Evolutionary conservation across 2,113 vertebrate species (phyloP), one percentile per base, ranked within the genome.

Genomic region (Marcusenius ussheri): DNA sequence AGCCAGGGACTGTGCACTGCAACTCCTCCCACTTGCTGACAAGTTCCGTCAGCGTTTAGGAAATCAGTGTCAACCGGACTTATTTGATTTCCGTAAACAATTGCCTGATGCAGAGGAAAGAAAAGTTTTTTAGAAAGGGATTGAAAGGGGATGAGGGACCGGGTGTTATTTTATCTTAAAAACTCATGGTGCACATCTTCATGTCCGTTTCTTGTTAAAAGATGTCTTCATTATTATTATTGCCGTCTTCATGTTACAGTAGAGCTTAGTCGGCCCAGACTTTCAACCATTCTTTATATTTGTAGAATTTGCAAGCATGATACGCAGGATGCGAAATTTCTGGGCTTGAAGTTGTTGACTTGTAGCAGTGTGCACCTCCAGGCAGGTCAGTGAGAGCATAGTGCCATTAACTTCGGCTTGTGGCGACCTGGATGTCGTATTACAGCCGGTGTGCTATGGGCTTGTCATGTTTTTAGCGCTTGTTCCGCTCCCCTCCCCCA

Each of bases 271-370:
- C 7, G 21, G 27, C 35, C n/a, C 5, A 1, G 11, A 56, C 24
- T 62, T 83, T 53, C 39, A 42, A 49, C 35, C 21, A 84, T 62
- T 88, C 74, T 90, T 58, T 47, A 84, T 47, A 62, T 46, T 5
- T 56, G 70, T 88, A 77, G 89, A 70, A 70, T 24, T 74, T 87
- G 17, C 66, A 31, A 88, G 50, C 35, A 45, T 17, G 62, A 88
- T 50, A 53, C 4, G 24, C 35, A 66, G 3, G 27, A 84, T 5
- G 21, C 15, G 15, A 15, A 39, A 21, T 84, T 24, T n/a, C 83
- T 85, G 45, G 77, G 39, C 24, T 31, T 27, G n/a, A 27, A 9
- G n/a, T 66, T 27, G 39, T 58, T 62, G 35, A 21, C n/a, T 45
- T 85, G 21, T 19, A 8, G 39, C 42, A 70, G 56, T 27, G 39